Evolutionary conservation across 2,113 vertebrate genomes (phyloP).

Genomic region (Sitta europaea): DNA sequence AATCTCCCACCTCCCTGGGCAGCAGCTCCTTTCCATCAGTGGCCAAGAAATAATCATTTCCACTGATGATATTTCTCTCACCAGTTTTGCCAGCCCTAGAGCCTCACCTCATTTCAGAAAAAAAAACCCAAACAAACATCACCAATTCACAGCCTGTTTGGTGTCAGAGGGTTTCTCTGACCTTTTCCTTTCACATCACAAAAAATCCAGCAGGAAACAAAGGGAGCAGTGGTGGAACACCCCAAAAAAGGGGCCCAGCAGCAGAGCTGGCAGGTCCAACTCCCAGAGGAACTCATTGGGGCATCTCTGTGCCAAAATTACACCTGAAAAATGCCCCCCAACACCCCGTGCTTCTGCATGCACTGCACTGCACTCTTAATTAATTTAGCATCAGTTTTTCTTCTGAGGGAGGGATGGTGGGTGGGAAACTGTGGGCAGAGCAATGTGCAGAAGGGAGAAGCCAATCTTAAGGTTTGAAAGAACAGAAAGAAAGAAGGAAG

Average conservation of each 20-base stretch:
- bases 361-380: neutral
- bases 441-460: neutral
- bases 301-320: neutral
- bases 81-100: neutral
- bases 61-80: neutral
- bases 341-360: neutral
- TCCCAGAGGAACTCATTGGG: neutral
- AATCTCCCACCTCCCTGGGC: neutral
- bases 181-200: neutral
- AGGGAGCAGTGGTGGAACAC: neutral
- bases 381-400: constrained; percentile 28
- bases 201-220: neutral
- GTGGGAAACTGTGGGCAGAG: constrained; percentile 39
- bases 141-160: neutral
- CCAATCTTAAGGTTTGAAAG: neutral
- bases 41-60: neutral
- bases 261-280: neutral
- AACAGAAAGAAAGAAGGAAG: constrained; percentile 5
- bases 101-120: neutral
- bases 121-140: no score
- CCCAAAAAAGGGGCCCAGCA: neutral
- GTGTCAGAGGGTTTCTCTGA: neutral
- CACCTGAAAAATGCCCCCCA: neutral
- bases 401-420: constrained; percentile 14
- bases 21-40: neutral